Conservation (phyloP, 2,797 vertebrate genomes). For the Varecia variegata region DNA sequence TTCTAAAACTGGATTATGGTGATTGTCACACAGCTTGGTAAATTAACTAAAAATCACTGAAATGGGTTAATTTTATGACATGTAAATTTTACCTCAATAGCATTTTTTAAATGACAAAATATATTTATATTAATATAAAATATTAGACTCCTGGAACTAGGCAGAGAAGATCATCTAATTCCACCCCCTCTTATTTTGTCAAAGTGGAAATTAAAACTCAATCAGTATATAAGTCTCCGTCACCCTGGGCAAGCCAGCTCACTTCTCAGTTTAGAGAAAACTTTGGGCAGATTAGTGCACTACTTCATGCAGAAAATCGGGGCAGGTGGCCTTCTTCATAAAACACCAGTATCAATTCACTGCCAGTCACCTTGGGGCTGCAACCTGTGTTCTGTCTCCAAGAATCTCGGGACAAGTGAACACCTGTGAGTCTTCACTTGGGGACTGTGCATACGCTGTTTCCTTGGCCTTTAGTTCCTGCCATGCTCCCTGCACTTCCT, state of each 20-base stretch:
- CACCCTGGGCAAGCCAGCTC: neutral
- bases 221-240: neutral
- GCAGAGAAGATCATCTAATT: neutral
- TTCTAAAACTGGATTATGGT: neutral
- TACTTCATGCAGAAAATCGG: neutral
- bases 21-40: neutral
- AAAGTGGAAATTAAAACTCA: neutral
- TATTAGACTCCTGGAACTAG: neutral
- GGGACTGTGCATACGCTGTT: neutral
- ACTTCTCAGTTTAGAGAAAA: neutral
- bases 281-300: neutral
- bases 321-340: neutral
- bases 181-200: neutral
- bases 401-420: neutral
- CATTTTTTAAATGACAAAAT: conserved; percentile 16
- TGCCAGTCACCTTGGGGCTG: neutral
- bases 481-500: neutral
- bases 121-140: conserved; percentile 20
- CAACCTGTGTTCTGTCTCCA: neutral
- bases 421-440: neutral
- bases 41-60: neutral
- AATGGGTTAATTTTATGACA: neutral
- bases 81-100: neutral
- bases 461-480: neutral
- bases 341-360: neutral